Conservation (phyloP, 2,797 vertebrate genomes). For the Ibycter americanus region DNA sequence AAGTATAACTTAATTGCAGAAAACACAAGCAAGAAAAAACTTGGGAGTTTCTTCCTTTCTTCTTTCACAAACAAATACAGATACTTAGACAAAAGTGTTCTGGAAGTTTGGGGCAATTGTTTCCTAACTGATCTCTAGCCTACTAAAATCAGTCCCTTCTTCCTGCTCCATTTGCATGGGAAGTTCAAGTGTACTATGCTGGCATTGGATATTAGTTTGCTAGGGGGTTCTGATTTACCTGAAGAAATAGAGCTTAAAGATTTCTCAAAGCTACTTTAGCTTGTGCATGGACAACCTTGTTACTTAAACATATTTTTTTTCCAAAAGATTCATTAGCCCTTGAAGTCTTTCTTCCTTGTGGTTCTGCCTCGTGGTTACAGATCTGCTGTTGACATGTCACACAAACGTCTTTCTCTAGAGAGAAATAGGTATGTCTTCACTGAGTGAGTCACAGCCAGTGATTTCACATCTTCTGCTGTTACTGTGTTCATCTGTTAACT, state of each 20-base stretch:
- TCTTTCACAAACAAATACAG: background rate
- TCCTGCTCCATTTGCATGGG: background rate
- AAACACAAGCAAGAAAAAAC: background rate
- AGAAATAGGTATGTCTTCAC: background rate
- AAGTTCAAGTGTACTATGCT: background rate
- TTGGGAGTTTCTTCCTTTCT: background rate
- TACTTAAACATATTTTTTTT: background rate
- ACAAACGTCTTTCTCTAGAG: background rate
- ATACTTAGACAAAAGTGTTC: background rate
- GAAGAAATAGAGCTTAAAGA: background rate
- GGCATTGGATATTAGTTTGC: background rate
- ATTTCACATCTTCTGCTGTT: background rate
- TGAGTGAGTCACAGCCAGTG: background rate
- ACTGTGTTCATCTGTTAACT: background rate
- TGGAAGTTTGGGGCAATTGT: background rate
- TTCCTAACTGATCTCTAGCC: background rate
- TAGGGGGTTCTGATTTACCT: background rate
- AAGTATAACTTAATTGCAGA: background rate
- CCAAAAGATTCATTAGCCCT: background rate
- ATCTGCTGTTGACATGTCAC: background rate
- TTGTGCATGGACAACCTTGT: background rate
- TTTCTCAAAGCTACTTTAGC: background rate
- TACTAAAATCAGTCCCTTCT: background rate
- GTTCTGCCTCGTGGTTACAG: background rate
- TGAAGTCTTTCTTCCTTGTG: background rate